Evolutionary conservation across 1,140 invertebrate species (phyloP).

Genomic region (Sarcophaga peregrina): DNA sequence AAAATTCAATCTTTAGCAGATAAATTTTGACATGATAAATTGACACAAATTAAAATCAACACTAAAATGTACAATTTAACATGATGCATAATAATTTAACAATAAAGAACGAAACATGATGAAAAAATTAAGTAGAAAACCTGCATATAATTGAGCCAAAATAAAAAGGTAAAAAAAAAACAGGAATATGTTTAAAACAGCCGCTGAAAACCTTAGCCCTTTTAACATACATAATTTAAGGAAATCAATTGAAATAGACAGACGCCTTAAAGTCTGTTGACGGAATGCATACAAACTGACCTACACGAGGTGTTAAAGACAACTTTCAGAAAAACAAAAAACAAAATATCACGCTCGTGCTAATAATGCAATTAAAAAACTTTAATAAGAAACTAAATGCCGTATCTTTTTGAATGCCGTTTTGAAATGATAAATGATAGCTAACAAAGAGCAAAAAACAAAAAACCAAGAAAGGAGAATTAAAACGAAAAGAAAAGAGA

Average conservation of each 20-base stretch:
- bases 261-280: background rate
- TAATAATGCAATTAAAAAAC: slow-evolving; percentile 37
- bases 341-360: background rate
- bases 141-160: too few relatives aligned
- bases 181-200: too few relatives aligned
- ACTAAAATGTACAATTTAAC: slow-evolving; percentile 11
- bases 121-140: background rate
- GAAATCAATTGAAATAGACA: background rate
- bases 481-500: background rate
- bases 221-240: background rate
- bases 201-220: too few relatives aligned
- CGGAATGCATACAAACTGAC: too few relatives aligned
- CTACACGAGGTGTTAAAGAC: background rate
- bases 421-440: slow-evolving; percentile 11
- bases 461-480: background rate
- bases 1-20: background rate
- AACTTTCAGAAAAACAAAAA: background rate
- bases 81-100: slow-evolving; percentile 1
- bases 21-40: slow-evolving; percentile 2
- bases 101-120: background rate
- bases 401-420: background rate
- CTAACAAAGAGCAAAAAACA: background rate
- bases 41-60: slow-evolving; percentile 6
- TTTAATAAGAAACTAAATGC: background rate
- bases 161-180: too few relatives aligned